Base-by-base conservation (phyloP, 2,797 vertebrate species). In the Sciurus carolinensis region DNA sequence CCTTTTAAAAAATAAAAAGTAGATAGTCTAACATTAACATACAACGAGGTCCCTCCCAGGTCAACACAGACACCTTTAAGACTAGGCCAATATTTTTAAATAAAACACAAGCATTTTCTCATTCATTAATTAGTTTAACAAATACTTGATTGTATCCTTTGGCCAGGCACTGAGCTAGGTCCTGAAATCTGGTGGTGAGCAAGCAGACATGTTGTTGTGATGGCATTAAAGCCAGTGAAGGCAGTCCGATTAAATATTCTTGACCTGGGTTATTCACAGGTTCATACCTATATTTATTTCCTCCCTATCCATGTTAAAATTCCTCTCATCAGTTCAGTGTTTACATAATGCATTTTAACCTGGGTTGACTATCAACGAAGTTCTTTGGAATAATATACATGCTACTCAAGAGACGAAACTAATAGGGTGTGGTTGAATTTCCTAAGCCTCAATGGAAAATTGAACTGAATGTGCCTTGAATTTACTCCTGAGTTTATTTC, bases 401-500 rank as follows among this genome's bases (percentile, higher is more conserved):
- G 7, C 11, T 69, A 44, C 7, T 94, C 39, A 92, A 42, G n/a
- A 96, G 30, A 79, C 17, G 18, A 87, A 96, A 72, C 36, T 44
- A 71, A 83, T 26, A 95, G n/a, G 1, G 1, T 75, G 17, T 73
- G 20, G 24, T 81, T 93, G 33, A 72, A 47, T 95, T 91, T 89
- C 39, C 26, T 12, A 94, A 90, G 77, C 10, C 85, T 95, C 36
- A 47, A 30, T 77, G 30, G 77, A 93, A 95, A 89, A 92, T 73
- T 80, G 86, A 76, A 81, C 3, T 50, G 54, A 95, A 93, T 62
- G 22, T 28, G 13, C 17, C 11, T 44, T 81, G 59, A 95, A 36
- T 84, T 50, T 89, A 47, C 15, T 93, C 13, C 62, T 30, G 13
- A 94, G 36, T 76, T 94, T 82, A 95, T 96, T 90, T 96, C 54